Evolutionary conservation across 1,140 invertebrate species (phyloP).

Genomic region (Hyphantria cunea): DNA sequence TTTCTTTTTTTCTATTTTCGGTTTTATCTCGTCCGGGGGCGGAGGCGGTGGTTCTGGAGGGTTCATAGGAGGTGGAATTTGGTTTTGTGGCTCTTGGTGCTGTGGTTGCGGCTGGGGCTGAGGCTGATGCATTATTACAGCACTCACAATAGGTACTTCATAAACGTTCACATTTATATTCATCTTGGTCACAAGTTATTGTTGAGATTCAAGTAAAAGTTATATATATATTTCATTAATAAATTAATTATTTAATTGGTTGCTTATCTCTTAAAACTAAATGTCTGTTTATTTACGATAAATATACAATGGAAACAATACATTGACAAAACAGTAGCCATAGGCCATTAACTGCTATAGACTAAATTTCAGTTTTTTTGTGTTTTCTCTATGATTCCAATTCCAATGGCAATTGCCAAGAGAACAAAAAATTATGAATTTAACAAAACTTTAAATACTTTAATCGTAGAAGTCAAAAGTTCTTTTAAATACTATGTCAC

Average conservation of each 20-base stretch:
- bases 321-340: slow-evolving; percentile 20
- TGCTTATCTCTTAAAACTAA: not conserved
- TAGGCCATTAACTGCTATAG: slow-evolving; percentile 7
- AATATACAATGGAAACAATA: slow-evolving; percentile 30
- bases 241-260: not conserved
- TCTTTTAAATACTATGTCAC: too few relatives aligned
- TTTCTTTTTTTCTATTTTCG: slow-evolving; percentile 63
- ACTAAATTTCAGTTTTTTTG: too few relatives aligned
- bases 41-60: slow-evolving; percentile 36
- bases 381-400: too few relatives aligned
- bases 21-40: slow-evolving; percentile 43
- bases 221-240: slow-evolving; percentile 14
- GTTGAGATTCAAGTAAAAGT: slow-evolving; percentile 3
- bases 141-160: slow-evolving; percentile 28
- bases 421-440: too few relatives aligned
- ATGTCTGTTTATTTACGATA: slow-evolving; percentile 32
- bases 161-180: slow-evolving; percentile 38
- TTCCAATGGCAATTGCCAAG: too few relatives aligned
- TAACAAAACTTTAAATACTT: too few relatives aligned
- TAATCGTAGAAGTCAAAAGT: too few relatives aligned
- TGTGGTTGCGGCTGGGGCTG: slow-evolving; percentile 25
- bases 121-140: slow-evolving; percentile 30
- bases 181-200: slow-evolving; percentile 29
- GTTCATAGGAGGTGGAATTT: slow-evolving; percentile 26
- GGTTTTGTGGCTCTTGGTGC: slow-evolving; percentile 31